Evolutionary conservation across 1,140 invertebrate genomes (phyloP), one percentile per base, ranked within the genome.

Genomic region (Euglossa dilemma): DNA sequence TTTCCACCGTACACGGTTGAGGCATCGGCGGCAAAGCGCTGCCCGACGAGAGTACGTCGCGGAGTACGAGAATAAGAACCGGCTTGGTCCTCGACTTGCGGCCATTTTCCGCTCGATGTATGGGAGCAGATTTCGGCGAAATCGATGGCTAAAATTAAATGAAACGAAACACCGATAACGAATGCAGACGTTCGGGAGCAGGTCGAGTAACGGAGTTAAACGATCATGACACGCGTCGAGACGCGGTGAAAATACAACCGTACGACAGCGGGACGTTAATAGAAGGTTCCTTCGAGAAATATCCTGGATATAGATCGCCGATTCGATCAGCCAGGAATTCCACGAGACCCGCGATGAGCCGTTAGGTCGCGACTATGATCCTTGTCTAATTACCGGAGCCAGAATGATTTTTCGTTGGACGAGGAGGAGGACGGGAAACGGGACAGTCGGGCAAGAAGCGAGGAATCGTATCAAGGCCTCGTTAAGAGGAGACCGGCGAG

Each of bases 391-490:
- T 70, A 20, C 14, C 2, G 50, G n/a, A 25, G 7, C 4, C 18
- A 16, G 28, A 16, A 57, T 80, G 57, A 71, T 83, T 86, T 86
- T 66, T 59, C 84, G 70, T 4, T 43, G 36, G 6, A 52, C 47
- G 43, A 69, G n/a, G n/a, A n/a, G n/a, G n/a, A n/a, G n/a, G n/a
- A n/a, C 54, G 54, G 16, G 43, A 9, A 16, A 23, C 20, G 28
- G 28, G 43, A 73, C 8, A 72, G 28, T 9, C 72, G n/a, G 59
- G 28, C 52, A 67, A 59, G 50, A 59, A 80, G 45, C n/a, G 45
- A 52, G 70, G 45, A 73, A 80, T 81, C 64, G 72, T 82, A 87
- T 88, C 72, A 73, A 83, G 76, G 47, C 43, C 84, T 88, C 86
- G 84, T 89, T 85, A 85, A 47, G 72, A 14, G 47, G 67, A 81